These are phyloP conservation scores for Fulica atra DNA, from an alignment of 2,113 vertebrate species.

Conservation along the genomic window DNA sequence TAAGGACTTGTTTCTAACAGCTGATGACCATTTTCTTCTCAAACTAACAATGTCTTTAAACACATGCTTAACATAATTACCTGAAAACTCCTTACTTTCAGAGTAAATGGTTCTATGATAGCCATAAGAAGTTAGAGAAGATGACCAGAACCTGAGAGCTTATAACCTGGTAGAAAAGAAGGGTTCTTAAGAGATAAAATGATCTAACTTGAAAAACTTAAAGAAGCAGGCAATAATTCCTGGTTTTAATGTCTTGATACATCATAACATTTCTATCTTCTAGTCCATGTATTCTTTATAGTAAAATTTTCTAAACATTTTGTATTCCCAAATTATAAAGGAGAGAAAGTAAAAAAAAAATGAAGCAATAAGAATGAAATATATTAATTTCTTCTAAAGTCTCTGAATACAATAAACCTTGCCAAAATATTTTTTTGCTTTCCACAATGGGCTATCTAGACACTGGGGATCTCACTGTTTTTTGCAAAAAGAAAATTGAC, in stretches of 20 bases:
- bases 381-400: neutral
- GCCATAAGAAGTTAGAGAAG: neutral
- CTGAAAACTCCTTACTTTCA: neutral
- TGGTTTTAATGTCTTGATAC: neutral
- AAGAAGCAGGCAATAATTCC: neutral
- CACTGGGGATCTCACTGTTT: neutral
- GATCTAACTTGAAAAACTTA: neutral
- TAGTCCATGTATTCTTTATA: neutral
- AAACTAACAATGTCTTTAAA: neutral
- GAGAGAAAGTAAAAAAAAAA: neutral
- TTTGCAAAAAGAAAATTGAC: neutral
- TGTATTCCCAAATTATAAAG: neutral
- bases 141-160: neutral
- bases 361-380: neutral
- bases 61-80: conserved; percentile 17
- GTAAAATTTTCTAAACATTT: neutral
- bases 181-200: neutral
- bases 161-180: neutral
- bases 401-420: neutral
- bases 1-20: conserved; percentile 46
- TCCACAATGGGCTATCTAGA: neutral
- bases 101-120: neutral
- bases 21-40: conserved; percentile 44
- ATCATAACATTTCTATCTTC: neutral
- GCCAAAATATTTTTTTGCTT: neutral